A percentile compares a stretch with the other conserved stretches of the same genome.
Evolutionary conservation across 2,888 invertebrate genomes (phyloP).

Genomic region (Agonum fuliginosum): DNA sequence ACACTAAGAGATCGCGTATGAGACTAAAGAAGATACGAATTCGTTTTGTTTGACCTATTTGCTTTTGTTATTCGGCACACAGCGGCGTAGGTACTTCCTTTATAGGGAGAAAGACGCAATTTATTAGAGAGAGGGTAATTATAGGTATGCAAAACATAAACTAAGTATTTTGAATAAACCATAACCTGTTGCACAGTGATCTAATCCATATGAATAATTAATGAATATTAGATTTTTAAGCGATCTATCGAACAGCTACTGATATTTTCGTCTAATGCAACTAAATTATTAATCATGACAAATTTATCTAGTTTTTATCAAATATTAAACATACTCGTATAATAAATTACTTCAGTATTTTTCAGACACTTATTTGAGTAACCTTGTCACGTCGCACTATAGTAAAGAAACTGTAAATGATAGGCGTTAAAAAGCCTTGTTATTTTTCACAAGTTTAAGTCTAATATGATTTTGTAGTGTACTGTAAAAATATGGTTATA

Average conservation of each 20-base stretch:
- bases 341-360: neutral
- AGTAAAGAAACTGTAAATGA: too few species aligned
- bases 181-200: neutral
- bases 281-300: neutral
- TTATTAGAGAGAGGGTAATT: neutral
- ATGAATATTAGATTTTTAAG: neutral
- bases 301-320: neutral
- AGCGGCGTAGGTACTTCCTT: conserved; percentile 30
- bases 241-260: neutral
- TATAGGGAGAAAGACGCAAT: conserved; percentile 7
- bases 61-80: conserved; percentile 21
- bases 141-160: neutral
- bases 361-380: neutral
- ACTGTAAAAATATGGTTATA: too few species aligned
- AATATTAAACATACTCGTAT: neutral
- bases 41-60: conserved; percentile 24
- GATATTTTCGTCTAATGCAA: neutral
- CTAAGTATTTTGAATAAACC: neutral
- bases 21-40: conserved; percentile 36
- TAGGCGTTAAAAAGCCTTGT: too few species aligned
- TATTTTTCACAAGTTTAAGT: too few species aligned
- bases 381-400: neutral
- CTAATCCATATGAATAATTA: neutral
- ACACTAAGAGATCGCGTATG: conserved; percentile 7
- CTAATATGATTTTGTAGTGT: too few species aligned